Evolutionary conservation across 1,140 invertebrate species (phyloP).

Genomic region (Drosophila saltans): DNA sequence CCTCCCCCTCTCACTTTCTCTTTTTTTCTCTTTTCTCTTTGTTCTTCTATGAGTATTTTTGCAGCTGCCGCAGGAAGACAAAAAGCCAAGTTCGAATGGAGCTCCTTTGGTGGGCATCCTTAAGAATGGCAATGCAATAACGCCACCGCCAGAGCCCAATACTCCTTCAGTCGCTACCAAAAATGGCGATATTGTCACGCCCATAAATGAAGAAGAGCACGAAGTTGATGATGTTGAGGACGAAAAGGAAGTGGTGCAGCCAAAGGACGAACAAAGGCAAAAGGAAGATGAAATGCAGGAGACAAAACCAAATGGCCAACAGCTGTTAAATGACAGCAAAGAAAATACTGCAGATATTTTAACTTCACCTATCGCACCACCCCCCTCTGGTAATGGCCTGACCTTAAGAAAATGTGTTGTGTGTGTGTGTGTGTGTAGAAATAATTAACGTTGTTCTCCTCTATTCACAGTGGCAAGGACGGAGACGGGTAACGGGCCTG

Average conservation of each 20-base stretch:
- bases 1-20: background rate
- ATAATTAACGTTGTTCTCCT: background rate
- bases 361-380: background rate
- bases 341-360: conserved; percentile 33
- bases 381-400: background rate
- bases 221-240: conserved; percentile 40
- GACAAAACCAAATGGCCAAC: conserved; percentile 22
- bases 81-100: conserved; percentile 69
- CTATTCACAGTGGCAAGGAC: background rate
- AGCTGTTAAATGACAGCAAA: conserved; percentile 32
- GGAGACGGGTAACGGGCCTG: background rate
- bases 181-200: conserved; percentile 70
- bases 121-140: conserved; percentile 75
- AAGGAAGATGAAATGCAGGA: conserved; percentile 14
- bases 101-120: conserved; percentile 78
- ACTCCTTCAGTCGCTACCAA: conserved; percentile 56
- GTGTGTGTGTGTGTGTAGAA: background rate
- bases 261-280: background rate
- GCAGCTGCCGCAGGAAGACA: conserved; percentile 82
- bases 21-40: background rate
- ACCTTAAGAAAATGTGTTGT: background rate
- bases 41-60: background rate
- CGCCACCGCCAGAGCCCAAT: conserved; percentile 32
- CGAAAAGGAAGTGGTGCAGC: background rate
- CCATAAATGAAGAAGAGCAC: conserved; percentile 71